phyloP scores from a whole-genome alignment of 1,140 invertebrate genomes.

The Drosophila obscura region DNA sequence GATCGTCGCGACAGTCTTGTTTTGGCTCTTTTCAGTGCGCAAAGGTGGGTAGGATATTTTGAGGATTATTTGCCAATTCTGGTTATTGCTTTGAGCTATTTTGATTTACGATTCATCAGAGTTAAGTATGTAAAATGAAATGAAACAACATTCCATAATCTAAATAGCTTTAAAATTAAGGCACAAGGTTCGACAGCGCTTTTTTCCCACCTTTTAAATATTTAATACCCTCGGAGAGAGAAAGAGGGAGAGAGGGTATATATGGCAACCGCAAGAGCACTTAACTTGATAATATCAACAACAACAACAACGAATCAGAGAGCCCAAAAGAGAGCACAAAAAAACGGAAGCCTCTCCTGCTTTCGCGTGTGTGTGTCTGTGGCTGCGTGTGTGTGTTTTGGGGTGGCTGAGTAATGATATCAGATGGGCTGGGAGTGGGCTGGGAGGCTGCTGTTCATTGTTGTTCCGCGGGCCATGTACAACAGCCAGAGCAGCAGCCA shows the following conservation, averaged over 20 bases:
- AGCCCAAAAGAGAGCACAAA: slow-evolving; percentile 18
- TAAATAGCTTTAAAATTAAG: too few relatives aligned
- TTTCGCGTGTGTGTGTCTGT: slow-evolving; percentile 10
- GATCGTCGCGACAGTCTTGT: too few relatives aligned
- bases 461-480: slow-evolving; percentile 43
- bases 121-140: too few relatives aligned
- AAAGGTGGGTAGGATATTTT: too few relatives aligned
- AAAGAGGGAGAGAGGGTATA: not conserved
- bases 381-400: slow-evolving; percentile 6
- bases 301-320: slow-evolving; percentile 8
- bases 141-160: too few relatives aligned
- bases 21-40: too few relatives aligned
- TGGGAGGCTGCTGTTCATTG: slow-evolving; percentile 42
- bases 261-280: slow-evolving; percentile 69
- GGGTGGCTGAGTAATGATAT: slow-evolving; percentile 72
- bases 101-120: too few relatives aligned
- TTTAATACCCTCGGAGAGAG: not conserved
- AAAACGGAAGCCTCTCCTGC: slow-evolving; percentile 23
- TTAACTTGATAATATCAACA: slow-evolving; percentile 78
- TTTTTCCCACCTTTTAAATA: too few relatives aligned
- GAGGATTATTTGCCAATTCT: too few relatives aligned
- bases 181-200: too few relatives aligned
- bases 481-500: slow-evolving; percentile 3
- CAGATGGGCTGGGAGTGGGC: slow-evolving; percentile 38
- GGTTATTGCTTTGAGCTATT: too few relatives aligned